A percentile compares a stretch with the other conserved stretches of the same genome.
Evolutionary conservation across 2,888 invertebrate species (phyloP).

Genomic region (Dendrolimus houi): DNA sequence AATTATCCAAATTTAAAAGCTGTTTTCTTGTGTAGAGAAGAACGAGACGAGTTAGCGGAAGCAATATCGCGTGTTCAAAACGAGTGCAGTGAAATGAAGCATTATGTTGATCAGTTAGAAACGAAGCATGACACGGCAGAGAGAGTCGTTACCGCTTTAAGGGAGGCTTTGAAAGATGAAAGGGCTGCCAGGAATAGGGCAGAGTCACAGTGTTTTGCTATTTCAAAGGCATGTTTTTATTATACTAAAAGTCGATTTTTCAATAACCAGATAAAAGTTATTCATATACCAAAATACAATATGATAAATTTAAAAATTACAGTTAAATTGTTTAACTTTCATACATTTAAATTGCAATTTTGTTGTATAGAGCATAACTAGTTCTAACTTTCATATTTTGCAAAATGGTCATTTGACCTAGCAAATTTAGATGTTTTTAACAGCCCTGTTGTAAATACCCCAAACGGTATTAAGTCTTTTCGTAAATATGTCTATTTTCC

Average conservation of each 20-base stretch:
- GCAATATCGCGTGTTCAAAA: constrained; percentile 25
- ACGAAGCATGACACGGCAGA: constrained; percentile 36
- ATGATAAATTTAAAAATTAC: no score
- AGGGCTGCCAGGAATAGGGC: constrained; percentile 37
- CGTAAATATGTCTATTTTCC: not conserved
- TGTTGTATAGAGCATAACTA: no score
- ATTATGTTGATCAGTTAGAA: constrained; percentile 36
- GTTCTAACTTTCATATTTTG: no score
- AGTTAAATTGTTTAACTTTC: no score
- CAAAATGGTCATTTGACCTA: no score
- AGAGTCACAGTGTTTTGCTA: constrained; percentile 31
- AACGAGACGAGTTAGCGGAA: constrained; percentile 44
- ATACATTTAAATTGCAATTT: no score
- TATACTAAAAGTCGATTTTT: no score
- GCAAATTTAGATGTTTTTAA: no score
- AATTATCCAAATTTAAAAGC: no score
- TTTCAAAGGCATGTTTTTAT: constrained; percentile 34
- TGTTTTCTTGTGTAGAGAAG: constrained; percentile 29
- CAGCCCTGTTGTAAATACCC: no score
- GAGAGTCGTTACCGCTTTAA: constrained; percentile 41
- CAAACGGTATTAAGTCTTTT: not conserved
- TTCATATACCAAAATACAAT: no score
- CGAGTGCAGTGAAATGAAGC: constrained; percentile 38
- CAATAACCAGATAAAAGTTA: no score
- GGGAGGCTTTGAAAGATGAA: constrained; percentile 56